Base-by-base conservation (phyloP, 2,113 vertebrate species). In the Malurus elegans region DNA sequence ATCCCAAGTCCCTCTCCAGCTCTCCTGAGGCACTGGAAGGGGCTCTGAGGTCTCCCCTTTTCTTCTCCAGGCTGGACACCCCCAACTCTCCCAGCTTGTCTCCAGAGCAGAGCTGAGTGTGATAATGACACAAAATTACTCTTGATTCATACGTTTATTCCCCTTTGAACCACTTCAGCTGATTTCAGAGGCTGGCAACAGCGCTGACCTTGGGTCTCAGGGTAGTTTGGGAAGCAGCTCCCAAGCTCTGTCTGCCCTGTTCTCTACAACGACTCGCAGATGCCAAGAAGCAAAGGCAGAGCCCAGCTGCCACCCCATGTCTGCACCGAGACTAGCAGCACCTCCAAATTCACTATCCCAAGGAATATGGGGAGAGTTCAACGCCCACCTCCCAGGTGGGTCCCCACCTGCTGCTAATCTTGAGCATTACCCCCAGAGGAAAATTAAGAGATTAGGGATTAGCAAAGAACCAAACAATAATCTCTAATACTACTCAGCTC, bases 301-400 rank as follows among this genome's bases (percentile, higher is more conserved):
- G 53, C 48, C 13, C 40, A 56, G 54, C n/a, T 61, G 47, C 38
- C 69, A 31, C 78, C 67, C 67, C 1, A 3, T 47, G 90, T 58
- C 6, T 9, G 34, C 29, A 38, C 38, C 18, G 2, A 67, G 24
- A 31, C 57, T 53, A 28, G 47, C 26, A 19, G 14, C 38, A 18
- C 14, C n/a, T 65, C 24, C 20, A 47, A 11, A 1, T 17, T 29
- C 1, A 0, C 21, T 18, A 38, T 24, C 23, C 57, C 4, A 0
- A 1, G 0, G 2, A 28, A 21, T 56, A 48, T 2, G 5, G 18
- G 8, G 5, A 12, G 62, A 80, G 60, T 53, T 40, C 32, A 23
- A 48, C 0, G 0, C 15, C 10, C 56, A 28, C 18, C 47, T 60
- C 51, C 9, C 5, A 29, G 10, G 10, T 26, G 19, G 6, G 7